Percentiles rank a stretch among this genome's conserved stretches.
Evolutionary conservation across 2,113 vertebrate species (phyloP).

Genomic region (Athene cunicularia): DNA sequence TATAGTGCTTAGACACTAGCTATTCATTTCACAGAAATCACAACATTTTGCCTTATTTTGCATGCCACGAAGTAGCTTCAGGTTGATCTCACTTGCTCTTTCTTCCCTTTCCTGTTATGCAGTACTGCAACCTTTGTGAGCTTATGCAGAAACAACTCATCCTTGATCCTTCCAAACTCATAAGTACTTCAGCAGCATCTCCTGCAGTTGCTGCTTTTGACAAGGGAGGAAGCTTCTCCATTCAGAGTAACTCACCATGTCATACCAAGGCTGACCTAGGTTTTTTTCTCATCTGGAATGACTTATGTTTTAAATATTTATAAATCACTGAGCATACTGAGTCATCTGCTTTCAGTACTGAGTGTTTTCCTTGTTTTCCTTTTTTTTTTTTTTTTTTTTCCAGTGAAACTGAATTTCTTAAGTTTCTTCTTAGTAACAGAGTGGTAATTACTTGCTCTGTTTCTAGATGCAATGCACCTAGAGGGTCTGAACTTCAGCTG

Average conservation of each 20-base stretch:
- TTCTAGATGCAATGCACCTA: neutral
- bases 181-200: neutral
- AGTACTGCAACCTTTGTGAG: neutral
- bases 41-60: neutral
- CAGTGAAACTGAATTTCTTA: neutral
- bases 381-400: neutral
- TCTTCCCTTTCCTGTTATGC: neutral
- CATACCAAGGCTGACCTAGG: neutral
- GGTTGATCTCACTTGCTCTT: neutral
- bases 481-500: neutral
- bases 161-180: neutral
- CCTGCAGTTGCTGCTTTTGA: neutral
- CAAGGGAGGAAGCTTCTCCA: neutral
- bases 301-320: conserved; percentile 8
- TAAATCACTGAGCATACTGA: neutral
- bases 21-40: neutral
- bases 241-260: neutral
- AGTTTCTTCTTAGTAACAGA: neutral
- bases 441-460: neutral
- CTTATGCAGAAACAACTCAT: neutral
- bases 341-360: neutral
- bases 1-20: neutral
- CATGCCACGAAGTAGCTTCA: neutral
- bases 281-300: neutral
- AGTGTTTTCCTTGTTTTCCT: neutral